Base-by-base conservation (phyloP, 2,113 vertebrate genomes). In the Motacilla tschutschensis region DNA sequence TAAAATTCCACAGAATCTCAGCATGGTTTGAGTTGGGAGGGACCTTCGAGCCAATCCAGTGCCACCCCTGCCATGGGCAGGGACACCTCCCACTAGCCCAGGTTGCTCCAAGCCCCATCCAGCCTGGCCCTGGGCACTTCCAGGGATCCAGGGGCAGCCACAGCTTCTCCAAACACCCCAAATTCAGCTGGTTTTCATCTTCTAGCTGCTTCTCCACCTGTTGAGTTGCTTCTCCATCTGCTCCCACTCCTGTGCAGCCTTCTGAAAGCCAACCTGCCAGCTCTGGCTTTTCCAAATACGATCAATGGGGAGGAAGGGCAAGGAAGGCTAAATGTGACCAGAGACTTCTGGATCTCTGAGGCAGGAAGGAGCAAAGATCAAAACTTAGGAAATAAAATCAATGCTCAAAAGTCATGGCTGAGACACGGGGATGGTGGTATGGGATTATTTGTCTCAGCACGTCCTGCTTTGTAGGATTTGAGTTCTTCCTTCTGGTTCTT, bases 81-180 rank as follows among this genome's bases (percentile, higher is more conserved):
- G 3, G 24, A 20, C 21, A 36, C 5, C 15, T 63, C 0, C 36
- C 26, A 38, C 48, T 28, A 0, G 0, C 11, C 20, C 73, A 70
- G 35, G 41, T 0, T 2, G 64, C 9, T 78, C 57, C 50, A 57
- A 71, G n/a, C 10, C 11, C 35, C 0, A 0, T 57, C 50, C 58
- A 24, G 0, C 43, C 50, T 71, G 57, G 22, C 22, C n/a, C 9
- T n/a, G 58, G 36, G n/a, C 43, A 38, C 12, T 36, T 4, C 50
- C 65, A 71, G 65, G 43, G 50, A 6, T 43, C 33, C 33, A 33
- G 26, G 43, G 25, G 26, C 41, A 55, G 57, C 35, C 48, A 36
- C 25, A 63, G 36, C 65, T 78, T 19, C 35, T 85, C 74, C 33
- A 33, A 21, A 16, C 21, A n/a, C 36, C 50, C 36, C 50, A 43